Percentiles rank a stretch among this genome's conserved stretches.
Evolutionary conservation across 2,113 vertebrate species (phyloP).

Genomic region (Oreotrochilus melanogaster): DNA sequence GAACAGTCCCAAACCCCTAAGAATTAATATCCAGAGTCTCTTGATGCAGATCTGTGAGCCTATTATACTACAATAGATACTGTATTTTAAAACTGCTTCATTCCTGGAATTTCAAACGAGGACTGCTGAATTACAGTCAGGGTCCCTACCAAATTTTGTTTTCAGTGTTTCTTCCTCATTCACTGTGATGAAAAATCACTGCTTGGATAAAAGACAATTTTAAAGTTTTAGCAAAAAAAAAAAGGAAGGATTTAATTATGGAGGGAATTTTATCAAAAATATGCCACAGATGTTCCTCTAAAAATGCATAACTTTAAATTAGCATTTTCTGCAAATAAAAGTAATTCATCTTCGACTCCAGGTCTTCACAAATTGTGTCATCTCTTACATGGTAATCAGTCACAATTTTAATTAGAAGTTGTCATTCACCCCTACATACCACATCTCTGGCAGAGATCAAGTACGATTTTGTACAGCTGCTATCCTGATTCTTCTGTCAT

Average conservation of each 20-base stretch:
- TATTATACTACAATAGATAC: not conserved
- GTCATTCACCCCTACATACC: constrained; percentile 61
- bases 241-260: constrained; percentile 8
- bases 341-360: constrained; percentile 45
- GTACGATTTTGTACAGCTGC: constrained; percentile 64
- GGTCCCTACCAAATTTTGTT: not conserved
- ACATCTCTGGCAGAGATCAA: constrained; percentile 67
- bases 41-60: constrained; percentile 16
- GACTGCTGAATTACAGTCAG: not conserved
- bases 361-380: constrained; percentile 62
- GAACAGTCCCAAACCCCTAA: constrained; percentile 3
- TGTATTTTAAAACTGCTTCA: not conserved
- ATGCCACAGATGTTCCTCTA: constrained; percentile 68
- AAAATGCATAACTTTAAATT: constrained; percentile 71
- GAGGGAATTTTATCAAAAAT: constrained; percentile 14
- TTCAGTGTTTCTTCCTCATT: not conserved
- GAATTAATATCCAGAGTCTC: not conserved
- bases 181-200: not conserved
- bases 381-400: constrained; percentile 69
- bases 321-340: constrained; percentile 71
- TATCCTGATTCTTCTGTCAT: constrained; percentile 63
- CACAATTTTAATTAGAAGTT: constrained; percentile 76
- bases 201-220: constrained; percentile 33
- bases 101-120: not conserved
- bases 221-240: constrained; percentile 8